Evolutionary conservation across 2,888 invertebrate genomes (phyloP), one percentile per base, ranked within the genome.

Genomic region (Elegia similella): DNA sequence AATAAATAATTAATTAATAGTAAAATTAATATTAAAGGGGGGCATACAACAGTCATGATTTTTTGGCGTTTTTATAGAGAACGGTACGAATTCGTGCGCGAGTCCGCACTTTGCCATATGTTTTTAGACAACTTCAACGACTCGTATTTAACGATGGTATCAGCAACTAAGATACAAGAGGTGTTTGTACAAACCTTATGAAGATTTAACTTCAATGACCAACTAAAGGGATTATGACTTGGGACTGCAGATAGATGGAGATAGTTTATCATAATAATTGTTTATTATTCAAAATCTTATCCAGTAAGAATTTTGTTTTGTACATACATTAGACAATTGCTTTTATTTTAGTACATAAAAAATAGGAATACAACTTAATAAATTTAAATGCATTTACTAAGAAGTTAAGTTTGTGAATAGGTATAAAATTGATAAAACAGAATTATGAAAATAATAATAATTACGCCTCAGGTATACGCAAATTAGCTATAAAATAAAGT

Each of bases 201-300:
- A 32, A 32, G 10, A 32, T 32, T n/a, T 1, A 32, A 7, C 32
- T 1, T 8, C 10, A 32, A 32, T 8, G 32, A 6, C 10, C 8
- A 8, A 32, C 32, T 32, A 32, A 10, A 32, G 7, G 32, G 7
- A 32, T 32, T 32, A 32, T 7, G 32, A 8, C 12, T 38, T 38
- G 12, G 32, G 10, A 38, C 7, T 12, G 8, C 23, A 12, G 23
- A 6, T 6, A 46, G n/a, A 23, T 23, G 5, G 5, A 23, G 23
- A 23, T 10, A 7, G 3, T 12, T 23, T 10, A 16, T 12, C 17
- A 34, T n/a, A 50, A 34, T 50, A 17, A 50, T 50, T 34, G 34
- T 50, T 50, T 50, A 50, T 50, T 50, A 38, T 15, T 34, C 10
- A 34, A 50, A 50, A 50, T 50, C 32, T 38, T 34, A 50, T 13